Evolutionary conservation across 2,888 invertebrate genomes (phyloP).

Genomic region (Drosophila hamatofila): DNA sequence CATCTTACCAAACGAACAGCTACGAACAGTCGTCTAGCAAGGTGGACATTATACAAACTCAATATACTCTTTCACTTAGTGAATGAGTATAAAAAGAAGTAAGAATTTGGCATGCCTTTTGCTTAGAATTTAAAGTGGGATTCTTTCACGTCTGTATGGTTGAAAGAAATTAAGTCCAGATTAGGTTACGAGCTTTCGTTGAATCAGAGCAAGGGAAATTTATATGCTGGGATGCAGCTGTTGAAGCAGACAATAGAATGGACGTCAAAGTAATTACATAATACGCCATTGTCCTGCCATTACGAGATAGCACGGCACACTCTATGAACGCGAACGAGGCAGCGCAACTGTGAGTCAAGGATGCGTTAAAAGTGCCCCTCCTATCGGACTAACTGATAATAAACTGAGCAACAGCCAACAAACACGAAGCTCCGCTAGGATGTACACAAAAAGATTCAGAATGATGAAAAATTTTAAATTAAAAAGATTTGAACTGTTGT

Average conservation of each 20-base stretch:
- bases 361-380: conserved; percentile 4
- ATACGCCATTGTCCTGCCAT: conserved; percentile 39
- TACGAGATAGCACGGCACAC: conserved; percentile 15
- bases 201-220: neutral
- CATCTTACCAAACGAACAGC: too few species aligned
- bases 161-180: conserved; percentile 1
- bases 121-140: conserved; percentile 2
- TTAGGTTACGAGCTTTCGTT: conserved; percentile 4
- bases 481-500: neutral
- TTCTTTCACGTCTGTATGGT: conserved; percentile 25
- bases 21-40: too few species aligned
- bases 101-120: conserved; percentile 3
- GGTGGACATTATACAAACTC: neutral
- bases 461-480: neutral
- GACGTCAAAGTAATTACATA: conserved; percentile 40
- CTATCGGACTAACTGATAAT: conserved; percentile 43
- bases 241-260: conserved; percentile 12
- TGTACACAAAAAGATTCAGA: conserved; percentile 6
- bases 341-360: neutral
- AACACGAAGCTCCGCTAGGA: conserved; percentile 20
- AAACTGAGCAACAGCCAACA: conserved; percentile 24
- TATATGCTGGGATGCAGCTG: conserved; percentile 8
- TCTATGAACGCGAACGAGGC: neutral
- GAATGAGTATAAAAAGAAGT: neutral
- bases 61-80: neutral